phyloP scores from a whole-genome alignment of 2,113 vertebrate genomes.

The Atractosteus spatula region DNA sequence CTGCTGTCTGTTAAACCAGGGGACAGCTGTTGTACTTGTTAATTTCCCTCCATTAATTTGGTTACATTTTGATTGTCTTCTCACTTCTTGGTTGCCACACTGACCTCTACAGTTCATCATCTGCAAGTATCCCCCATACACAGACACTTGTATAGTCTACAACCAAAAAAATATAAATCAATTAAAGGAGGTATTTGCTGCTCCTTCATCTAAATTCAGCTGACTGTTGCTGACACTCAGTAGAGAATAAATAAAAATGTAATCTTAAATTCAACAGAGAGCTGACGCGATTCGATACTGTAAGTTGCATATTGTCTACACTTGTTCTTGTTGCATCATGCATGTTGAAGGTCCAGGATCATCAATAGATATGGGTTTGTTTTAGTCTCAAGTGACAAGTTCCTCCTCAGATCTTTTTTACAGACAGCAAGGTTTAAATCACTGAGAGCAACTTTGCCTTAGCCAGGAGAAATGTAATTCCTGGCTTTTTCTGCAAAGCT shows the following conservation, averaged over 20 bases:
- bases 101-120: not conserved
- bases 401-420: not conserved
- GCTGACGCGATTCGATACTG: not conserved
- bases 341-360: not conserved
- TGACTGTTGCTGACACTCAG: not conserved
- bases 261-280: not conserved
- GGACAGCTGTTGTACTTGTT: slow-evolving; percentile 10
- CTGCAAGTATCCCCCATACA: not conserved
- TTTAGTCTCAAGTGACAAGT: not conserved
- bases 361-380: not conserved
- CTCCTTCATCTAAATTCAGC: too few relatives aligned
- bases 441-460: not conserved
- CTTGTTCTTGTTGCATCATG: not conserved
- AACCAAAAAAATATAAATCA: not conserved
- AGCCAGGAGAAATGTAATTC: not conserved
- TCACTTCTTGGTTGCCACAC: not conserved
- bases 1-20: slow-evolving; percentile 11
- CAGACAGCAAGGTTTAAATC: not conserved
- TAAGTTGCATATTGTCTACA: slow-evolving; percentile 3
- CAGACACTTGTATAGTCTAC: not conserved
- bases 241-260: not conserved
- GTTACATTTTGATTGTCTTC: not conserved
- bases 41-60: slow-evolving; percentile 11
- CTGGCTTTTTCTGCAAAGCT: not conserved
- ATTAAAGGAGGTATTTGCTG: not conserved